Evolutionary conservation across 2,113 vertebrate species (phyloP).

Genomic region (Rhinolophus sinicus): DNA sequence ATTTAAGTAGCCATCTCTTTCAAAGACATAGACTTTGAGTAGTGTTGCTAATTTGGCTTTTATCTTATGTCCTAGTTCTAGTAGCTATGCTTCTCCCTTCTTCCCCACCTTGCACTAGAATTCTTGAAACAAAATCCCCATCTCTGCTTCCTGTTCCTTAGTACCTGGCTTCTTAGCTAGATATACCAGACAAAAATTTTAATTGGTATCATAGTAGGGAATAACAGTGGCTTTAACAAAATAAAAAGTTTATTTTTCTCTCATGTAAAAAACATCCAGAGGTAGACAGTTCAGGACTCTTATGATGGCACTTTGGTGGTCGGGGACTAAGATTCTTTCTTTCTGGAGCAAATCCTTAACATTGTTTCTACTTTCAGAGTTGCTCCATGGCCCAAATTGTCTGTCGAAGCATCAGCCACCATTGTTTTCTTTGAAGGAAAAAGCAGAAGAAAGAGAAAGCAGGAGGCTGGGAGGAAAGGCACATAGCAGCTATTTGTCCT

Average conservation of each 20-base stretch:
- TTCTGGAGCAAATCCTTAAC: neutral
- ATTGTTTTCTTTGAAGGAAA: neutral
- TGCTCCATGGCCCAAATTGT: neutral
- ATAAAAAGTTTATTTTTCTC: neutral
- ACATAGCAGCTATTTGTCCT: neutral
- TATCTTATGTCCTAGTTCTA: neutral
- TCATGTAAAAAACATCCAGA: neutral
- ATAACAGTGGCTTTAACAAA: neutral
- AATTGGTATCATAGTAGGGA: neutral
- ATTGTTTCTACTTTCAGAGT: neutral
- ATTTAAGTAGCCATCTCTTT: neutral
- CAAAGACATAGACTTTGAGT: neutral
- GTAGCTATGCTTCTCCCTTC: neutral
- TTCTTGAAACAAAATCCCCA: neutral
- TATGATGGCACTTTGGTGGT: neutral
- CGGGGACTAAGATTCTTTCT: neutral
- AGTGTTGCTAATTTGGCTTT: neutral
- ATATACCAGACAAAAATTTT: neutral
- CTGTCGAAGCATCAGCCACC: neutral
- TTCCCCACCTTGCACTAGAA: neutral
- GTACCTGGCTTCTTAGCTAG: neutral
- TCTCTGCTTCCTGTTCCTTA: neutral
- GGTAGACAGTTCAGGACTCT: neutral
- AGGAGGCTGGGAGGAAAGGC: fast-evolving
- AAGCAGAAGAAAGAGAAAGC: neutral